A percentile compares a stretch with the other conserved stretches of the same genome.
Conservation (phyloP, 2,113 vertebrate species). For the Ctenomys sociabilis region DNA sequence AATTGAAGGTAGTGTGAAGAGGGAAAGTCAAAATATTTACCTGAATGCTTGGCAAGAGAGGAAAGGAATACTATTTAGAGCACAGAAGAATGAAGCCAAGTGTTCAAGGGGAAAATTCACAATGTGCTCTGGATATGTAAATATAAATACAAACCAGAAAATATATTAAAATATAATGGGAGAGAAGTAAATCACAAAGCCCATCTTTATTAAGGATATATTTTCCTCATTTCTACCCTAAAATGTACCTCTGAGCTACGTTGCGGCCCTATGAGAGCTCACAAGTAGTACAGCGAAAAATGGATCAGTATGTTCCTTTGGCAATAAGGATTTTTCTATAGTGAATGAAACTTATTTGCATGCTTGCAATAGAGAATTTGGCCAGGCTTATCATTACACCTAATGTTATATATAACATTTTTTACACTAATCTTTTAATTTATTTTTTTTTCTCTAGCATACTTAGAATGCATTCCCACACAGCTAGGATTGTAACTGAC, state of each 20-base stretch:
- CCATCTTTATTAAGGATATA: conserved; percentile 51
- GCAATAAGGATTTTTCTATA: conserved; percentile 41
- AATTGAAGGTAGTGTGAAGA: conserved; percentile 22
- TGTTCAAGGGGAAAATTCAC: conserved; percentile 33
- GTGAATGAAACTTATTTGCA: conserved; percentile 14
- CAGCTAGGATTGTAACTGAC: no score
- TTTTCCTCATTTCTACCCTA: not conserved
- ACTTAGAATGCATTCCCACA: no score
- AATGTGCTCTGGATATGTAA: conserved; percentile 26
- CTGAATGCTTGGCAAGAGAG: not conserved
- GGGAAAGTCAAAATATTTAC: not conserved
- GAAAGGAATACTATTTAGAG: not conserved
- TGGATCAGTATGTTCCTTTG: conserved; percentile 2
- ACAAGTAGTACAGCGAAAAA: conserved; percentile 22
- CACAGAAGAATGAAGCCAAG: not conserved
- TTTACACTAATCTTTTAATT: no score
- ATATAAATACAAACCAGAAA: conserved; percentile 35
- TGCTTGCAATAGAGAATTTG: conserved; percentile 43
- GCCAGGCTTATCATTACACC: conserved; percentile 35
- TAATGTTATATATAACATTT: conserved; percentile 36
- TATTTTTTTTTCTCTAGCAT: no score
- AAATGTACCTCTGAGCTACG: conserved; percentile 43
- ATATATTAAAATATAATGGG: conserved; percentile 16
- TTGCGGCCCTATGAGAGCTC: not conserved
- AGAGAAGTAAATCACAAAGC: conserved; percentile 54